A percentile compares a stretch with the other conserved stretches of the same genome.
Evolutionary conservation across 1,140 invertebrate species (phyloP).

Genomic region (Drosophila rufa): DNA sequence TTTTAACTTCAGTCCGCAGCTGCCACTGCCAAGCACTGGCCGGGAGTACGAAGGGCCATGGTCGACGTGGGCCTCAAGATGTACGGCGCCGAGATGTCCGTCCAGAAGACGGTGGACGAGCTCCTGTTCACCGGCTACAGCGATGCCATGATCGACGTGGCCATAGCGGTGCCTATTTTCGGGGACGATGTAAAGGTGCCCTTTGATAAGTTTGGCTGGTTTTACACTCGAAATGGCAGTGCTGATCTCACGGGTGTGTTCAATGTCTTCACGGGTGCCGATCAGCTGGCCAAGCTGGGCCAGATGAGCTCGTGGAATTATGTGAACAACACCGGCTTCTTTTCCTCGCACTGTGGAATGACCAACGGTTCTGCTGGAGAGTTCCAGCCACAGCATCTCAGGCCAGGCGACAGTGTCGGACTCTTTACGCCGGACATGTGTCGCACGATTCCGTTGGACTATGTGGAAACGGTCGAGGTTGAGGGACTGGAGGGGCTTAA

Average conservation of each 20-base stretch:
- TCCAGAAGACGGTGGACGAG: conserved; percentile 89
- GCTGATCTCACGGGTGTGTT: conserved; percentile 89
- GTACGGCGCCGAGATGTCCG: conserved; percentile 86
- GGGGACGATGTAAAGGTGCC: conserved; percentile 86
- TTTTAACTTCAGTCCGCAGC: conserved; percentile 88
- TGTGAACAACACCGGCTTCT: conserved; percentile 87
- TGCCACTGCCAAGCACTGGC: conserved; percentile 87
- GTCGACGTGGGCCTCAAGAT: conserved; percentile 87
- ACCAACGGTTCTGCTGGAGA: conserved; percentile 91
- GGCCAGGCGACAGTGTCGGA: conserved; percentile 87
- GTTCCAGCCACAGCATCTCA: conserved; percentile 89
- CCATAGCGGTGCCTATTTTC: conserved; percentile 86
- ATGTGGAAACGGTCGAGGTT: conserved; percentile 86
- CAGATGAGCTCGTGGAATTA: conserved; percentile 90
- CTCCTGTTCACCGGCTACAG: conserved; percentile 92
- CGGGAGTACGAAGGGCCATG: conserved; percentile 86
- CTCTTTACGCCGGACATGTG: conserved; percentile 90
- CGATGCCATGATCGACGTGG: conserved; percentile 89
- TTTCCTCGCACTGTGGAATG: conserved; percentile 86
- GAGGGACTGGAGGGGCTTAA: conserved; percentile 87
- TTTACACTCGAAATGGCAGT: conserved; percentile 92
- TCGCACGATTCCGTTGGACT: conserved; percentile 87
- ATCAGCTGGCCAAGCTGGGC: conserved; percentile 88
- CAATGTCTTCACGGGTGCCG: conserved; percentile 90
- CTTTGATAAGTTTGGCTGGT: conserved; percentile 92